Evolutionary conservation across 2,888 invertebrate species (phyloP).

Genomic region (Noctua janthina): DNA sequence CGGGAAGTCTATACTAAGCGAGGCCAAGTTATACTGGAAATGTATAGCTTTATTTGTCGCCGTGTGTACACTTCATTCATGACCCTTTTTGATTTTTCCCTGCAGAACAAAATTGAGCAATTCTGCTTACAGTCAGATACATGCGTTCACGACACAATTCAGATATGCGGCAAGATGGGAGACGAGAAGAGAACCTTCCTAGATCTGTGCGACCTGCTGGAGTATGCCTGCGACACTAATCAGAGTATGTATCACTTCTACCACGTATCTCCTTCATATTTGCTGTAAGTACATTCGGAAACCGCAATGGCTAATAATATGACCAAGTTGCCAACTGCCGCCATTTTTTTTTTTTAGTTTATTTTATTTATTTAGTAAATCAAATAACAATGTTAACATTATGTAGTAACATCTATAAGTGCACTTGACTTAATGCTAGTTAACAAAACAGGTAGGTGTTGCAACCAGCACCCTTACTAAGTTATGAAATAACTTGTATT

Average conservation of each 20-base stretch:
- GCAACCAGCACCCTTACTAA: too few species aligned
- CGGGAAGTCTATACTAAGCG: too few species aligned
- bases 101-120: conserved; percentile 82
- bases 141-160: conserved; percentile 85
- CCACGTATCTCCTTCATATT: not conserved
- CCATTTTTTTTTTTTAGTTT: too few species aligned
- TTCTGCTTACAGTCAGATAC: conserved; percentile 80
- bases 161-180: conserved; percentile 82
- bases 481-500: too few species aligned
- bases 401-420: too few species aligned
- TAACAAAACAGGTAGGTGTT: too few species aligned
- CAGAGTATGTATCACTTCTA: conserved; percentile 72
- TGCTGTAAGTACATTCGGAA: not conserved
- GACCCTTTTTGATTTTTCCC: conserved; percentile 26
- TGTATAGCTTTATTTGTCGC: too few species aligned
- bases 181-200: conserved; percentile 80
- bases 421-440: too few species aligned
- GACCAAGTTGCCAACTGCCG: too few species aligned
- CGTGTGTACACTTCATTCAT: not conserved
- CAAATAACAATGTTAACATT: too few species aligned
- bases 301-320: not conserved
- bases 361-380: too few species aligned
- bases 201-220: conserved; percentile 84
- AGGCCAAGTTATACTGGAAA: too few species aligned
- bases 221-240: conserved; percentile 83